These are phyloP conservation scores for Schizopygopsis malacanthus DNA, from an alignment of 2,797 vertebrate species.

Conservation along the genomic window DNA sequence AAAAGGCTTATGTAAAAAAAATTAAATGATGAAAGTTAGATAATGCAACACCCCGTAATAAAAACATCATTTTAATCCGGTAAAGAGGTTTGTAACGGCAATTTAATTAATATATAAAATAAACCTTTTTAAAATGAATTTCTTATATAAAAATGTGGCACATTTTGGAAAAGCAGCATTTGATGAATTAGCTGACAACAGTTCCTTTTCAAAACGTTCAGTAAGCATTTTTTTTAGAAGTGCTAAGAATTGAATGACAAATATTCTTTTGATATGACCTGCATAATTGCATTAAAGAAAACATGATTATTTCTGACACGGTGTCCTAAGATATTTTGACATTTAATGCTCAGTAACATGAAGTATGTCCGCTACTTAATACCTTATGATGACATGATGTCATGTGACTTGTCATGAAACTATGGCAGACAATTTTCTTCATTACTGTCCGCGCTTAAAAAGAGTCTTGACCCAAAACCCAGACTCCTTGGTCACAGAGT, in stretches of 20 bases:
- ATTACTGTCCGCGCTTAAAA: not conserved
- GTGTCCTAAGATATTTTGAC: not conserved
- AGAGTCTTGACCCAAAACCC: not conserved
- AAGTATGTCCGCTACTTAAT: not conserved
- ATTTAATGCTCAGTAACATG: conserved; percentile 25
- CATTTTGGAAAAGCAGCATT: conserved; percentile 61
- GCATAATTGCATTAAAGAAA: not conserved
- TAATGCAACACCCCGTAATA: conserved; percentile 42
- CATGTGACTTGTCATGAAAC: not conserved
- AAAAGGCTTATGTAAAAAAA: conserved; percentile 20
- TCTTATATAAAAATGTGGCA: conserved; percentile 58
- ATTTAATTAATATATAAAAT: conserved; percentile 18
- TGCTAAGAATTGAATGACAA: conserved; percentile 16
- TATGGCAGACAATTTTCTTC: not conserved
- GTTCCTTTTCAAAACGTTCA: not conserved
- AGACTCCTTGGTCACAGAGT: not conserved
- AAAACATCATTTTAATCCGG: conserved; percentile 18
- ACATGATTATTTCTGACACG: not conserved
- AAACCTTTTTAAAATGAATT: conserved; percentile 10
- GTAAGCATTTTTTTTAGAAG: conserved; percentile 23
- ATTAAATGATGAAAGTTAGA: not conserved
- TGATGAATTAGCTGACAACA: conserved; percentile 28
- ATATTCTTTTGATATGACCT: not conserved
- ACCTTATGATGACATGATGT: not conserved
- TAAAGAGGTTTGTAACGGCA: not conserved